Evolutionary conservation across 2,797 vertebrate genomes (phyloP), one percentile per base, ranked within the genome.

Genomic region (Protosalanx chinensis): DNA sequence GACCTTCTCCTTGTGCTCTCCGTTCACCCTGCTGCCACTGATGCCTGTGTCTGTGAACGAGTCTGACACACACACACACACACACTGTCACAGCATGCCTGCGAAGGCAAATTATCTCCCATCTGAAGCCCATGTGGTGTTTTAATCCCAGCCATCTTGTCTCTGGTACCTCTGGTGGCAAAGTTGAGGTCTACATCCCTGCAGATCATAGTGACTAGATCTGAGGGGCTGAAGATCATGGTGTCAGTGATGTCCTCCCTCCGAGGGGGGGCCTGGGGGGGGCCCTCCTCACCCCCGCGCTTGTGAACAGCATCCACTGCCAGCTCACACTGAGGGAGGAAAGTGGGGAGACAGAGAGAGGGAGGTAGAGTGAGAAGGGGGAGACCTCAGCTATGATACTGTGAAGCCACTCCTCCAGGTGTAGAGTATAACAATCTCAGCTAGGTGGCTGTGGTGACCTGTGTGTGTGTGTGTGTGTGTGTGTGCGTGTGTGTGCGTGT

Each of bases 241-340:
- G 95, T 97, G 84, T 97, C 96, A 0, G 96, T 95, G 58, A 97
- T 97, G 56, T 97, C 96, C 80, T 97, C 96, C 62, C 93, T 91
- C 51, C 93, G 92, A 64, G 96, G 96, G 0, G 81, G 88, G 71
- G 51, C 74, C 15, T 85, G 83, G 20, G 82, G 58, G 0, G 87
- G 84, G 29, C 84, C 72, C n/a, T 90, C 87, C 80, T 93, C 67
- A 74, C 88, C 83, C 70, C 78, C 71, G 29, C 77, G 73, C 84
- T 93, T 93, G 85, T 97, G 96, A 68, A 97, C 96, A 18, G 96
- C 95, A 2, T 97, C 96, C 64, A 97, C 95, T 15, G 96, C 96
- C 77, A 97, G 82, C 84, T 97, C 96, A 76, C 96, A 97, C 96
- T 97, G 75, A 15, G 30, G 60, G 6, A 7, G 20, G 70, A 51